Evolutionary conservation across 1,140 invertebrate species (phyloP), one percentile per base, ranked within the genome.

Genomic region (Phymorhynchus buccinoides): DNA sequence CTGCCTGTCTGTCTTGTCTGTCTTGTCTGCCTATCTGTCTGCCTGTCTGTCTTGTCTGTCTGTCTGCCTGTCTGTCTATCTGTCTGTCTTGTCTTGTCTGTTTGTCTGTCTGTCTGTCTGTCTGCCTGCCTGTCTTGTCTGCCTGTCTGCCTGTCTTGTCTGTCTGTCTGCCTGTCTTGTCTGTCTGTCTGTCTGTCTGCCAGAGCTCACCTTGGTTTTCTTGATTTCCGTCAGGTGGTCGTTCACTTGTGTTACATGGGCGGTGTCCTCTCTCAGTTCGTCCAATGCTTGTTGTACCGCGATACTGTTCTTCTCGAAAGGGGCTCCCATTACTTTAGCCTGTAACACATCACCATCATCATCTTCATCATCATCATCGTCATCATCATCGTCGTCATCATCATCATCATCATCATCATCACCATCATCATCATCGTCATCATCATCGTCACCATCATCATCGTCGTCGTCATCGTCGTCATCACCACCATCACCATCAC

Each of bases 271-370:
- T 56, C 85, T 79, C 9, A 89, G 86, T n/a, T 89, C 86, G 16
- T 90, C 90, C 14, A 91, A 83, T 27, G 87, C 87, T 77, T 92
- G 90, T 78, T 91, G 89, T 18, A 90, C 82, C 16, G 88, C 89
- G 35, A 90, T 88, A 83, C 90, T 89, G 85, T 91, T 90, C 32
- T 87, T 83, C 27, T 81, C 82, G 86, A 91, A 92, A 7, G 80
- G 66, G 18, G 84, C 78, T 27, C 90, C 88, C 56, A 85, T 85
- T 14, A 91, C 48, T 18, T 85, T 82, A 81, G 77, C 87, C 91
- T 91, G 87, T 71, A 89, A 88, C 35, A 82, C 7, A 52, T 14
- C 22, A 18, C 48, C 12, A 62, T 62, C 56, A 62, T 1, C 56
- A 62, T 3, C 56, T 6, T 62, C 56, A 22, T 9, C 56, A 62